These are phyloP conservation scores for Enteromius thamalakanensis DNA, from an alignment of 2,797 vertebrate genomes.

Conservation along the genomic window DNA sequence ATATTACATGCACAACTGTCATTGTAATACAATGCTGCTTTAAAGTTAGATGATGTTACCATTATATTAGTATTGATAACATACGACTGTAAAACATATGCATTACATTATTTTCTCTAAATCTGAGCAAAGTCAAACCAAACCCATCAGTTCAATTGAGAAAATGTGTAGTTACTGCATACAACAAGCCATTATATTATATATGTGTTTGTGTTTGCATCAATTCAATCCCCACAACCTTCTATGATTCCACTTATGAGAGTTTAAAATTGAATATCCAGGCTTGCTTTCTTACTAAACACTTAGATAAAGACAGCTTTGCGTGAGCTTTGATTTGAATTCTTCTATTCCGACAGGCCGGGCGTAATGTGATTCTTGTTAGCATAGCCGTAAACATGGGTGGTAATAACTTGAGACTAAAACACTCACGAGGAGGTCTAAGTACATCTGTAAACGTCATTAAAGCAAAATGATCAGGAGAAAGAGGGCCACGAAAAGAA, in stretches of 20 bases:
- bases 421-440: constrained; percentile 58
- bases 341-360: background rate
- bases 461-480: constrained; percentile 75
- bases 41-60: background rate
- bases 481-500: constrained; percentile 57
- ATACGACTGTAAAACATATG: background rate
- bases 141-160: background rate
- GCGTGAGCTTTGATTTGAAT: constrained; percentile 44
- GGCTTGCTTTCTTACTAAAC: background rate
- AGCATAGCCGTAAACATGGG: constrained; percentile 51
- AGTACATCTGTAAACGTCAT: constrained; percentile 81
- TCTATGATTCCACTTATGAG: background rate
- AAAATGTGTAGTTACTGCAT: background rate
- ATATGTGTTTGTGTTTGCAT: background rate
- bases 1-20: background rate
- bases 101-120: background rate
- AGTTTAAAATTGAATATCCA: background rate
- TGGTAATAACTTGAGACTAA: constrained; percentile 52
- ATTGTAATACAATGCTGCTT: background rate
- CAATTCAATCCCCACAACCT: background rate
- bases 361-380: constrained; percentile 28
- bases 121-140: background rate
- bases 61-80: background rate
- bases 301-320: constrained; percentile 12
- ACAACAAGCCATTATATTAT: background rate